These are phyloP conservation scores for Acrobasis repandana DNA, from an alignment of 2,888 invertebrate genomes.

Conservation along the genomic window DNA sequence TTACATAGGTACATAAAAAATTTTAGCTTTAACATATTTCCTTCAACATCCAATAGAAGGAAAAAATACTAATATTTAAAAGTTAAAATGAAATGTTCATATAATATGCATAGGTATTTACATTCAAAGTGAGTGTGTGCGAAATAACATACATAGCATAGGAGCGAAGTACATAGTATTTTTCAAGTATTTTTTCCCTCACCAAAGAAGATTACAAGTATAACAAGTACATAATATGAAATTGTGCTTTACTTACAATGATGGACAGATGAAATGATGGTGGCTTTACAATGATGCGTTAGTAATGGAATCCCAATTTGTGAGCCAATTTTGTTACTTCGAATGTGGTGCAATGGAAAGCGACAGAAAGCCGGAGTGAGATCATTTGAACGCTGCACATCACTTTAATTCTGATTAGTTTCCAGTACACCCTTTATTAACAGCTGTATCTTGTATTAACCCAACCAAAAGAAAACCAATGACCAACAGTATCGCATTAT, in stretches of 20 bases:
- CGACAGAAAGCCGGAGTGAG: constrained; percentile 77
- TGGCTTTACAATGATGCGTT: constrained; percentile 81
- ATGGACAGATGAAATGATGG: constrained; percentile 75
- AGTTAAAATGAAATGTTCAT: neutral
- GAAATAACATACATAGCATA: neutral
- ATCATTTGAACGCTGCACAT: constrained; percentile 63
- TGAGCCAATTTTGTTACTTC: constrained; percentile 81
- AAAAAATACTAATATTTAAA: neutral
- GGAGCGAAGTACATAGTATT: constrained; percentile 1
- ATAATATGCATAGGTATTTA: neutral
- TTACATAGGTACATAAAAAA: too few relatives aligned
- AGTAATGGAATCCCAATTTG: constrained; percentile 81
- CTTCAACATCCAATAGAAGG: neutral
- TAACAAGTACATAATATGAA: constrained; percentile 51
- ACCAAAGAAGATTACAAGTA: constrained; percentile 41
- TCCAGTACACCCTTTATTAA: constrained; percentile 79
- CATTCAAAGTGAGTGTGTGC: neutral
- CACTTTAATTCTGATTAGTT: constrained; percentile 74
- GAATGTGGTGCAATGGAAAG: constrained; percentile 81
- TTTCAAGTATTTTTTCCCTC: constrained; percentile 47
- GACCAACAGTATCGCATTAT: constrained; percentile 79
- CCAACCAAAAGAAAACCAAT: constrained; percentile 83
- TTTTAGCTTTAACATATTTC: too few relatives aligned
- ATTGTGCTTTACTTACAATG: constrained; percentile 79
- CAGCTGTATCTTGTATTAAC: constrained; percentile 84